Evolutionary conservation across 2,888 invertebrate genomes (phyloP).

Genomic region (Limulus polyphemus): DNA sequence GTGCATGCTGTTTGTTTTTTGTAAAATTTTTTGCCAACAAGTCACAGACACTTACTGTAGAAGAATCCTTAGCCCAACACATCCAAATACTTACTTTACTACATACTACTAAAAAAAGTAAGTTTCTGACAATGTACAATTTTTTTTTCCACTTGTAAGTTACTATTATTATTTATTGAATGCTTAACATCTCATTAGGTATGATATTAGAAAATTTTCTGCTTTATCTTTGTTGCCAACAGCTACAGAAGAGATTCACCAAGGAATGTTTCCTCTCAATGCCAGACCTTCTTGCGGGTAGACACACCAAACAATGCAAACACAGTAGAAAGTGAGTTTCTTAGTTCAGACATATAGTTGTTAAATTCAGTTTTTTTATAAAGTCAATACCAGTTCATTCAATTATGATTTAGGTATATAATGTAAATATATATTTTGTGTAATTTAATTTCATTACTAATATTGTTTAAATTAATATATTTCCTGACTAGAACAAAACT

Average conservation of each 20-base stretch:
- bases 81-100: no score
- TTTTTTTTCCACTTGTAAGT: conserved; percentile 5
- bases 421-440: background rate
- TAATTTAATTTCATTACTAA: background rate
- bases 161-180: no score
- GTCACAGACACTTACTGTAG: no score
- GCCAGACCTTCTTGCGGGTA: conserved; percentile 42
- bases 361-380: background rate
- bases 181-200: no score
- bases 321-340: conserved; percentile 26
- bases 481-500: no score
- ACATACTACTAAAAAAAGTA: no score
- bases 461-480: background rate
- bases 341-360: no score
- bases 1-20: no score
- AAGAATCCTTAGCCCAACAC: no score
- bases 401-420: background rate
- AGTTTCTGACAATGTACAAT: background rate
- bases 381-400: conserved; percentile 8
- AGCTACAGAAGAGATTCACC: conserved; percentile 30
- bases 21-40: no score
- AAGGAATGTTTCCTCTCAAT: conserved; percentile 34
- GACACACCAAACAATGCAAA: conserved; percentile 42
- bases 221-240: no score
- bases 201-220: no score